Evolutionary conservation across 2,113 vertebrate species (phyloP).

Genomic region (Amblyornis subalaris): DNA sequence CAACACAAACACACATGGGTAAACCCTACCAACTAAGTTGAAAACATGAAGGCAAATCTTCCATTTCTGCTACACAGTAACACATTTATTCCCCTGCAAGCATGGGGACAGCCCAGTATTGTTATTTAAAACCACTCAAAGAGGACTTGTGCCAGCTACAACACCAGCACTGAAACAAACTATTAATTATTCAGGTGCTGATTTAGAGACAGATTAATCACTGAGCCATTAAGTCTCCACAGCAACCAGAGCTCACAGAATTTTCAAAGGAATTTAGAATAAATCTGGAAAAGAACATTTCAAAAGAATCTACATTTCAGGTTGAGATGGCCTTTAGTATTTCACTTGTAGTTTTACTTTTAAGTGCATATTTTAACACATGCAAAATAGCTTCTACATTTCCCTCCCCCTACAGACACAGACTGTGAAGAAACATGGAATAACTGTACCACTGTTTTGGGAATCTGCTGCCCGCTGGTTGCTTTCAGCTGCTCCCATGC

Average conservation of each 20-base stretch:
- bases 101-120: neutral
- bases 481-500: constrained; percentile 87
- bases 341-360: neutral
- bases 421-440: neutral
- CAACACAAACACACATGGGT: neutral
- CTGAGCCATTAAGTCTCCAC: neutral
- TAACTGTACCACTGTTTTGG: constrained; percentile 83
- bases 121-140: neutral
- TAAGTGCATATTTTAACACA: neutral
- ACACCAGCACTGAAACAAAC: neutral
- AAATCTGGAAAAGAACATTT: neutral
- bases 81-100: neutral
- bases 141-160: neutral
- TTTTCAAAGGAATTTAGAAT: neutral
- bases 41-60: neutral
- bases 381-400: neutral
- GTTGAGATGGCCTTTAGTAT: neutral
- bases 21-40: neutral
- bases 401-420: neutral
- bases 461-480: constrained; percentile 89
- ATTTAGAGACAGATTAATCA: neutral
- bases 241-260: neutral
- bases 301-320: neutral
- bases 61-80: neutral
- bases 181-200: neutral